phyloP scores from a whole-genome alignment of 2,113 vertebrate species.

The Sphaerodactylus townsendi region DNA sequence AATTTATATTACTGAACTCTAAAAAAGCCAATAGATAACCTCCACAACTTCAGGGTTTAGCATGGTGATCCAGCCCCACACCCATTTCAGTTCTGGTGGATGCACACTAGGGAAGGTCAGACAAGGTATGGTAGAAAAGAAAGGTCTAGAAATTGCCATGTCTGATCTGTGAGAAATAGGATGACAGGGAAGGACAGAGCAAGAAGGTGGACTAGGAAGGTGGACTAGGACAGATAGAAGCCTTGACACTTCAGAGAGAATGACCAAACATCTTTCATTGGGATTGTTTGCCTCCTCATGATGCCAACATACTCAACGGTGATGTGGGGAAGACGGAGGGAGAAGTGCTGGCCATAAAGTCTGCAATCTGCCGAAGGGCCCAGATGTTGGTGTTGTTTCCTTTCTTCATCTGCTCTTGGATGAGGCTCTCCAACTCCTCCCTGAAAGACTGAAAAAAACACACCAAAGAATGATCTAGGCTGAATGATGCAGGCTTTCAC shows the following conservation, averaged over 20 bases:
- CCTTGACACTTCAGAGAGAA: not conserved
- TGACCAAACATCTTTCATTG: not conserved
- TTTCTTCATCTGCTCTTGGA: slow-evolving; percentile 98
- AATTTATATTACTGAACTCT: no score
- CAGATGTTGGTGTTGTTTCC: slow-evolving; percentile 95
- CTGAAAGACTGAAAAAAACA: slow-evolving; percentile 89
- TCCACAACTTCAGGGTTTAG: no score
- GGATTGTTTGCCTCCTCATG: not conserved
- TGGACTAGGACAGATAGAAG: no score
- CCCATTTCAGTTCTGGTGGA: no score
- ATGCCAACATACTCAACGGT: slow-evolving; percentile 82
- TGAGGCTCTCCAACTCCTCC: slow-evolving; percentile 96
- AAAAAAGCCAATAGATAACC: not conserved
- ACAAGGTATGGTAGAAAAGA: no score
- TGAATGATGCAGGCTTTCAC: rapidly evolving
- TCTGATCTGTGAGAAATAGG: no score
- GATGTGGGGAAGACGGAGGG: slow-evolving; percentile 86
- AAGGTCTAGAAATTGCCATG: not conserved
- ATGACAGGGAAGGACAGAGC: no score
- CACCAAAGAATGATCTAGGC: not conserved
- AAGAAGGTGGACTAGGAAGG: no score
- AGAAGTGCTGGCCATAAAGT: slow-evolving; percentile 93
- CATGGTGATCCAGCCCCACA: not conserved
- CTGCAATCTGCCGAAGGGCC: slow-evolving; percentile 94
- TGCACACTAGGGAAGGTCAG: no score